phyloP scores from a whole-genome alignment of 2,888 invertebrate species.

The Lepidochrysops patricia region DNA sequence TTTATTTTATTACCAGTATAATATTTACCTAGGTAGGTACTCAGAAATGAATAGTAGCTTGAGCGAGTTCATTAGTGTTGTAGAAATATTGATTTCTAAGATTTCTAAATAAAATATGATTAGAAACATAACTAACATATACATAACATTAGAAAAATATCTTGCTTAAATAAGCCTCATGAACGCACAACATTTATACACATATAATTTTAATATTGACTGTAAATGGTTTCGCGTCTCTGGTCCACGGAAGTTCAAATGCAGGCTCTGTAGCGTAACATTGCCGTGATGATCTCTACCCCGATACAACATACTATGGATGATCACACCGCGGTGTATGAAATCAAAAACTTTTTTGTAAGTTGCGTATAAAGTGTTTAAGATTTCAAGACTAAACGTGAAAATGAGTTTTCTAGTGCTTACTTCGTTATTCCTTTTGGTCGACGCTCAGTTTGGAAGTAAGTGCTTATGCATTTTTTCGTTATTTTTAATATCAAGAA shows the following conservation, averaged over 20 bases:
- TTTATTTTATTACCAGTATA: too few relatives aligned
- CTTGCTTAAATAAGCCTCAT: too few relatives aligned
- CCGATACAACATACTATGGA: conserved; percentile 25
- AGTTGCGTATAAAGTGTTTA: background rate
- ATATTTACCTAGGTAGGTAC: too few relatives aligned
- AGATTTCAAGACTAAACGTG: conserved; percentile 14
- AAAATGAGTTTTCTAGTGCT: conserved; percentile 32
- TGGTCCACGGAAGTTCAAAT: conserved; percentile 42
- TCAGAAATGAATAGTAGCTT: too few relatives aligned
- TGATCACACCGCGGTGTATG: background rate
- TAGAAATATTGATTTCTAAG: too few relatives aligned
- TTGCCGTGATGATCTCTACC: conserved; percentile 44
- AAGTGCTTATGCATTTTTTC: conserved; percentile 31
- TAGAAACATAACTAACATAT: too few relatives aligned
- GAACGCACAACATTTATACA: too few relatives aligned
- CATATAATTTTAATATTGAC: background rate
- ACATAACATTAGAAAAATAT: too few relatives aligned
- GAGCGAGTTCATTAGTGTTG: too few relatives aligned
- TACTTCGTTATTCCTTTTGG: conserved; percentile 40
- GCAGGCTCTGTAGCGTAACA: conserved; percentile 57
- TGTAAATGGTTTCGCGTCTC: conserved; percentile 38
- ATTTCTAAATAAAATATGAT: too few relatives aligned
- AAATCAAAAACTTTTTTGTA: background rate
- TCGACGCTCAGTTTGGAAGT: conserved; percentile 63
- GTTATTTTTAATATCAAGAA: background rate